phyloP scores from a whole-genome alignment of 2,888 invertebrate species.

The Seira musarum region DNA sequence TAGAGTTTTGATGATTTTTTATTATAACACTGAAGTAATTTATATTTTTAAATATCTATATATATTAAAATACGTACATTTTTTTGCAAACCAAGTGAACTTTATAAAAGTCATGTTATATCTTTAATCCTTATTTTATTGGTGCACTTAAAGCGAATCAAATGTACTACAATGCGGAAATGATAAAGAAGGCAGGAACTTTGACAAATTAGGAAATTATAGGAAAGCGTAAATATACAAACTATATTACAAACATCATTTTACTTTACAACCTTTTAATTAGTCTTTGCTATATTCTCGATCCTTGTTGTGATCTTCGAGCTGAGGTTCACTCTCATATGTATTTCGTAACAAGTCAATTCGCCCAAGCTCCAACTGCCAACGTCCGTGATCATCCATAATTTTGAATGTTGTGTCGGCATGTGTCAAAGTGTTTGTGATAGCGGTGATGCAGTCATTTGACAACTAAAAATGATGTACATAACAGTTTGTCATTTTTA shows the following conservation, averaged over 20 bases:
- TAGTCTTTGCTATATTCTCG: not conserved
- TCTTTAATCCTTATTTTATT: no score
- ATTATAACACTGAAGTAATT: no score
- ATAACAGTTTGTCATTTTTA: not conserved
- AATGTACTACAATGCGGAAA: no score
- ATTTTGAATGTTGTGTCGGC: conserved; percentile 54
- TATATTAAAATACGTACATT: no score
- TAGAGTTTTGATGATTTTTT: not conserved
- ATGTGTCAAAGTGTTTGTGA: conserved; percentile 36
- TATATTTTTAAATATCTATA: no score
- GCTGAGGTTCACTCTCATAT: conserved; percentile 58
- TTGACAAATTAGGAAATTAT: not conserved
- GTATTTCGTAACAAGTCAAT: conserved; percentile 54
- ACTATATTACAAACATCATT: not conserved
- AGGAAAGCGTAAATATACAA: not conserved
- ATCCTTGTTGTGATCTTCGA: conserved; percentile 37
- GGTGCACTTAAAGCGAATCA: no score
- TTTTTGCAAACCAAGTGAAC: no score
- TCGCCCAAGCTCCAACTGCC: conserved; percentile 58
- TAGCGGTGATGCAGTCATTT: conserved; percentile 48
- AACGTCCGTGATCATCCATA: conserved; percentile 62
- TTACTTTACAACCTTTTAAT: conserved; percentile 10
- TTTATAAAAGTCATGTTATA: no score
- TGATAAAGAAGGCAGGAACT: no score
- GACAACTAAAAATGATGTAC: conserved; percentile 44